phyloP scores from a whole-genome alignment of 2,113 vertebrate species.

The Acrocephalus arundinaceus region DNA sequence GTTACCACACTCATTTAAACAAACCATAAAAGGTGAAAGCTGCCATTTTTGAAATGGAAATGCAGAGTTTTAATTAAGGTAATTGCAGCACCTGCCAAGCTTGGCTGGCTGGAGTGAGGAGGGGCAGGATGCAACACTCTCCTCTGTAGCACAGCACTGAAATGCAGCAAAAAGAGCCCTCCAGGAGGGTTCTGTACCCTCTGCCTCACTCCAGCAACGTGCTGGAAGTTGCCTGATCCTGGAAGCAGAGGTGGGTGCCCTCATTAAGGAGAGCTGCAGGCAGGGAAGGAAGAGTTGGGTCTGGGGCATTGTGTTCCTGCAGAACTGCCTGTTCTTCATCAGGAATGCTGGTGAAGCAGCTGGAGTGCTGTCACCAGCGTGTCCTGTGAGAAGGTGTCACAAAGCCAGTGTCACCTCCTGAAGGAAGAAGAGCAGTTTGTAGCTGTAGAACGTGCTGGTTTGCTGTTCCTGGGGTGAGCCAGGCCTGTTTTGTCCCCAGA shows the following conservation, averaged over 20 bases:
- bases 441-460: not conserved
- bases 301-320: not conserved
- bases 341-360: not conserved
- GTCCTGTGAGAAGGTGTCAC: not conserved
- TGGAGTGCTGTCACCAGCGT: not conserved
- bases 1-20: not conserved
- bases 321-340: not conserved
- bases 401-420: rapidly evolving
- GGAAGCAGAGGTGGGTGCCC: not conserved
- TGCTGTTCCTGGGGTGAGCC: not conserved
- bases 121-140: not conserved
- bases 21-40: not conserved
- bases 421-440: not conserved
- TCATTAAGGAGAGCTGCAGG: not conserved
- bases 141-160: not conserved
- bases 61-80: not conserved
- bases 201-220: rapidly evolving
- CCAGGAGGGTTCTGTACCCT: not conserved
- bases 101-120: not conserved
- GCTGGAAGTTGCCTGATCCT: not conserved
- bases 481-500: not conserved
- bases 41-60: not conserved
- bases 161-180: not conserved
- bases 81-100: not conserved
- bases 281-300: not conserved